These are phyloP conservation scores for Nomada lathburiana DNA, from an alignment of 2,888 invertebrate species.

Conservation along the genomic window DNA sequence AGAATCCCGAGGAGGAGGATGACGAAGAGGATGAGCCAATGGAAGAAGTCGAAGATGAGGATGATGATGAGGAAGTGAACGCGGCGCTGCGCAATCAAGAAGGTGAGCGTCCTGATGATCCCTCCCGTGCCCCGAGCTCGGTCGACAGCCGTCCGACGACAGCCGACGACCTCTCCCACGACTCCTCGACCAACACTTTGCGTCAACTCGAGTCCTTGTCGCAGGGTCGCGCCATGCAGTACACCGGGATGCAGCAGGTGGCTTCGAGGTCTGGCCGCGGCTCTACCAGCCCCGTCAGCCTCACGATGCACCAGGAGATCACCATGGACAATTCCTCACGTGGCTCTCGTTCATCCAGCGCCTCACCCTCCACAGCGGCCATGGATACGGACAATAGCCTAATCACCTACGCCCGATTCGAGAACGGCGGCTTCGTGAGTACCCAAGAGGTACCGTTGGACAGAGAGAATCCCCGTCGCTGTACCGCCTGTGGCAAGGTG, in stretches of 20 bases:
- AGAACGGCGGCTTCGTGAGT: conserved; percentile 90
- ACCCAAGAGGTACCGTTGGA: conserved; percentile 95
- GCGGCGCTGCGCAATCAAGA: conserved; percentile 78
- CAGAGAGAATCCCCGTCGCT: conserved; percentile 95
- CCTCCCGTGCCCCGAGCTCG: conserved; percentile 85
- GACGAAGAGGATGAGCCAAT: conserved; percentile 81
- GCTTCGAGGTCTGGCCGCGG: conserved; percentile 87
- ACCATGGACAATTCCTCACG: conserved; percentile 83
- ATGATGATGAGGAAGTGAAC: conserved; percentile 77
- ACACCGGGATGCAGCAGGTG: conserved; percentile 76
- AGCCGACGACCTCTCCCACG: conserved; percentile 86
- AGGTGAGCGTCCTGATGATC: conserved; percentile 80
- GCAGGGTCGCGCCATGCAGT: conserved; percentile 88
- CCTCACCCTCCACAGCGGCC: conserved; percentile 83
- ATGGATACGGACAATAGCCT: conserved; percentile 83
- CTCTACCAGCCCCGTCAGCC: conserved; percentile 87
- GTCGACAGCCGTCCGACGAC: conserved; percentile 86
- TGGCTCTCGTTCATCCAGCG: conserved; percentile 84
- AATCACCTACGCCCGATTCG: conserved; percentile 89
- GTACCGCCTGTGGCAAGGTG: conserved; percentile 96
- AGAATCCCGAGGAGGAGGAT: conserved; percentile 80
- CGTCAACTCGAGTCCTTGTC: conserved; percentile 92
- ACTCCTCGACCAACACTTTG: conserved; percentile 88
- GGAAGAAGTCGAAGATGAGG: conserved; percentile 72
- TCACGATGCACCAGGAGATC: conserved; percentile 83